Base-by-base conservation (phyloP, 2,888 invertebrate species). In the Heliconius erato region DNA sequence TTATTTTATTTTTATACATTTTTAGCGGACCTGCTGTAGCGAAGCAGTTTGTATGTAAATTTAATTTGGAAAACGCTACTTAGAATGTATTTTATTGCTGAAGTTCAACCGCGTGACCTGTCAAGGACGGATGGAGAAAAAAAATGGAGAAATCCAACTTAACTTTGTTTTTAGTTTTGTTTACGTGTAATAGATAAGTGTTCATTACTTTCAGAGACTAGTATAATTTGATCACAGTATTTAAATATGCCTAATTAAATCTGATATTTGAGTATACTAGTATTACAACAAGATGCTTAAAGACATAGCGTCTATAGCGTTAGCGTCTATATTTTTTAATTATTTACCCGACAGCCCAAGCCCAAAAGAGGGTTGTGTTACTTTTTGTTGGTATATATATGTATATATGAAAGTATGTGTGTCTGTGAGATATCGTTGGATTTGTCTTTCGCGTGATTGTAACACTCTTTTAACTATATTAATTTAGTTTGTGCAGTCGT, bases 21-120 rank as follows among this genome's bases (percentile, higher is more conserved):
- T 63, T 63, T 76, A 35, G 59, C 16, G 35, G 76, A 76, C 11
- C 14, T 4, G 63, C 40, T 63, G 35, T 19, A 35, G 78, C 44
- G 44, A 59, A 35, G 78, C 78, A 78, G 78, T 78, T 78, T 67
- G 28, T 78, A 78, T 78, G 78, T 49, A 32, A 78, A 78, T 78
- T 65, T 67, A 49, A 78, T 78, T 78, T 67, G 44, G 78, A 68
- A 78, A 78, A 78, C 67, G 78, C 67, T 28, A 67, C 44, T 78
- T 78, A 44, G 78, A 78, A 78, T 78, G 28, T 76, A 59, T 35
- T 76, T 59, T 59, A 59, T 76, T 16, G 63, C 35, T 63, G 40
- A 40, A 76, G 76, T 76, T 76, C 63, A 76, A 76, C 32, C n/a
- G 63, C 40, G 35, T 76, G 76, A 76, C 76, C 76, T 76, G 63